phyloP scores from a whole-genome alignment of 2,113 vertebrate genomes.

The Alligator sinensis region DNA sequence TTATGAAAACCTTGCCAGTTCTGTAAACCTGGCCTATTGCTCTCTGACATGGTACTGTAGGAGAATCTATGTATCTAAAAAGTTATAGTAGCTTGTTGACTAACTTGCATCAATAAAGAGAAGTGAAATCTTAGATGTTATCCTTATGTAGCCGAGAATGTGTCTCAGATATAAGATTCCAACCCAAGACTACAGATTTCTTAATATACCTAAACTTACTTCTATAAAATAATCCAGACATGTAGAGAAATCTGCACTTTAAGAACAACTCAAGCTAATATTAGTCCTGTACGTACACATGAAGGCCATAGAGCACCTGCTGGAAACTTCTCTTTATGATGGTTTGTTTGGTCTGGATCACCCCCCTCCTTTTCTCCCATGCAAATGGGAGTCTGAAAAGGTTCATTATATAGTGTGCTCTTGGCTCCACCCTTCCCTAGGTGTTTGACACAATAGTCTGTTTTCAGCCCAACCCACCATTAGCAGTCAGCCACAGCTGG shows the following conservation, averaged over 20 bases:
- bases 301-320: not conserved
- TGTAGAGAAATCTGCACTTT: not conserved
- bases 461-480: not conserved
- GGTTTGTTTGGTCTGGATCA: not conserved
- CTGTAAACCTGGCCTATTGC: too few relatives aligned
- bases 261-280: not conserved
- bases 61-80: too few relatives aligned
- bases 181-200: not conserved
- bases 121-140: not conserved
- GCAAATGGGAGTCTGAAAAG: not conserved
- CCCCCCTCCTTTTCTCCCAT: fast-evolving
- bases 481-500: not conserved
- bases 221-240: not conserved
- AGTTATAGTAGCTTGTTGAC: too few relatives aligned
- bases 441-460: not conserved
- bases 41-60: too few relatives aligned
- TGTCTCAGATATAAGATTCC: not conserved
- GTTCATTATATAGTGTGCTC: not conserved
- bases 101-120: not conserved
- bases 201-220: not conserved
- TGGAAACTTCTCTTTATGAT: fast-evolving
- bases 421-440: not conserved
- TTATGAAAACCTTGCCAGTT: too few relatives aligned
- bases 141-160: not conserved
- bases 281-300: fast-evolving